Conservation (phyloP, 2,888 invertebrate species). For the Hirtodrosophila alboralis region DNA sequence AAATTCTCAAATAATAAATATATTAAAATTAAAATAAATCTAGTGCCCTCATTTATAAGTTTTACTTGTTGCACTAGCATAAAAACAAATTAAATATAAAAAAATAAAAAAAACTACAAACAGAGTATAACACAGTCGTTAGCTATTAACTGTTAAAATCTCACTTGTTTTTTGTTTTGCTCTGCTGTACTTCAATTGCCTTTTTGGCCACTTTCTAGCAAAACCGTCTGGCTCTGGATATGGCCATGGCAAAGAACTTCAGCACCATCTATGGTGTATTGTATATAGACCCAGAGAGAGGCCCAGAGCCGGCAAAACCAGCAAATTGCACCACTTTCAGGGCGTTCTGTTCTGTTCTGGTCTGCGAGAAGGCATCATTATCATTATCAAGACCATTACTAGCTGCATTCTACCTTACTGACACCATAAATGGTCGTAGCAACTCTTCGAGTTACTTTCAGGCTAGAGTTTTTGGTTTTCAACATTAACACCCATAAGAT, state of each 20-base stretch:
- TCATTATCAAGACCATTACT: conserved; percentile 68
- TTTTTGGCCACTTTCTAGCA: conserved; percentile 77
- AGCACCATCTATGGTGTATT: conserved; percentile 16
- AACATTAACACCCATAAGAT: conserved; percentile 39
- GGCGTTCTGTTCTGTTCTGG: conserved; percentile 52
- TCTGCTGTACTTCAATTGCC: conserved; percentile 51
- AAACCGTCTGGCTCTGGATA: conserved; percentile 18
- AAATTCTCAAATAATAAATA: too few species aligned
- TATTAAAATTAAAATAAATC: too few species aligned
- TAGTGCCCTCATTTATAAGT: too few species aligned
- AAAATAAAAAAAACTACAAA: too few species aligned
- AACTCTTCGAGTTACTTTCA: conserved; percentile 37
- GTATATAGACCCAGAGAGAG: conserved; percentile 9
- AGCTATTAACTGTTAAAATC: too few species aligned
- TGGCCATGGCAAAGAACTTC: conserved; percentile 57
- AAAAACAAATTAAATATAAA: too few species aligned
- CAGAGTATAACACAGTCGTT: too few species aligned
- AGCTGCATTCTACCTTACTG: conserved; percentile 78
- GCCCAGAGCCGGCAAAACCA: conserved; percentile 48
- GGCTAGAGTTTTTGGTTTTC: conserved; percentile 28
- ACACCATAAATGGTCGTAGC: conserved; percentile 70
- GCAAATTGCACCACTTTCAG: conserved; percentile 78
- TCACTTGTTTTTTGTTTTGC: conserved; percentile 31
- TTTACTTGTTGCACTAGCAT: too few species aligned
- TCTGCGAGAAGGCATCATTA: conserved; percentile 69